A percentile compares a stretch with the other conserved stretches of the same genome.
Conservation (phyloP, 1,140 invertebrate genomes). For the Pectinophora gossypiella region DNA sequence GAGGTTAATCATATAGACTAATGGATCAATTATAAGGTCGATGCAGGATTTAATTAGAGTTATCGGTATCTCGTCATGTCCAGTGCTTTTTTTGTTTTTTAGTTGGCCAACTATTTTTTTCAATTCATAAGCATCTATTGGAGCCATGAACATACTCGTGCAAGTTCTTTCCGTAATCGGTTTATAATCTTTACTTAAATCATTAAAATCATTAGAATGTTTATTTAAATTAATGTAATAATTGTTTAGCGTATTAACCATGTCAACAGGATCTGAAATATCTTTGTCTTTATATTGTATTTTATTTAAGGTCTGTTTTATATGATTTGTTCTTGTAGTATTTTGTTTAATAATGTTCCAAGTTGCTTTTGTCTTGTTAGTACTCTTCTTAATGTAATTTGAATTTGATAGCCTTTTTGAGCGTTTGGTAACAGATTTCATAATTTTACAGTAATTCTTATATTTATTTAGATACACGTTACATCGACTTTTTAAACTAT, state of each 20-base stretch:
- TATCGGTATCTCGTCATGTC: neutral
- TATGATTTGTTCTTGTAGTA: neutral
- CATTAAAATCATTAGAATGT: neutral
- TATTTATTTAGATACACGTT: neutral
- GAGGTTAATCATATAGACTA: neutral
- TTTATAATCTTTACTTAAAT: too few relatives aligned
- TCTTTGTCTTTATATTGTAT: neutral
- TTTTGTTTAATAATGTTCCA: slow-evolving; percentile 7
- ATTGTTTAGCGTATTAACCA: neutral
- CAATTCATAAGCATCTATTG: neutral
- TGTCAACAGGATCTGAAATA: neutral
- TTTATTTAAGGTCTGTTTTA: slow-evolving; percentile 2
- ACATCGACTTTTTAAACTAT: neutral
- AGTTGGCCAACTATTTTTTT: neutral
- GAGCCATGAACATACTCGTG: slow-evolving; percentile 4
- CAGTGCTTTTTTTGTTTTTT: neutral
- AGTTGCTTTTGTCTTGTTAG: slow-evolving; percentile 2
- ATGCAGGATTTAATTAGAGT: neutral
- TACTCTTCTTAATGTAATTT: slow-evolving; percentile 1
- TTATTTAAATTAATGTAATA: neutral
- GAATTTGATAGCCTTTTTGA: neutral
- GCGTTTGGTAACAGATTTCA: neutral
- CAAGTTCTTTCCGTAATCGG: neutral
- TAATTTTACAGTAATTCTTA: slow-evolving; percentile 4
- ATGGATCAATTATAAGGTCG: neutral